These are phyloP conservation scores for Hipposideros larvatus DNA, from an alignment of 2,797 vertebrate genomes.

Conservation along the genomic window DNA sequence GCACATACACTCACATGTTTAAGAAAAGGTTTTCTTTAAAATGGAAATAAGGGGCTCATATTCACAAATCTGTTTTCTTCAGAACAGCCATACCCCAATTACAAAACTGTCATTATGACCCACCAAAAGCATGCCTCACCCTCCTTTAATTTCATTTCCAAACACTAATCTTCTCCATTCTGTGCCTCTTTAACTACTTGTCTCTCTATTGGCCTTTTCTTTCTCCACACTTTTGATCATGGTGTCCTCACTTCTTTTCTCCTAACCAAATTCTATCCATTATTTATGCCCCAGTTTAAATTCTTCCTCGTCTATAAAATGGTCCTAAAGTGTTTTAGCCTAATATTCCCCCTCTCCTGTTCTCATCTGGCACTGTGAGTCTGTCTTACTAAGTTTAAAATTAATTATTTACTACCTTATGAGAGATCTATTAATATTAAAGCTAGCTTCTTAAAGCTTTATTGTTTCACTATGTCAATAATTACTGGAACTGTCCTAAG, in stretches of 20 bases:
- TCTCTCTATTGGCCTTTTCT: neutral
- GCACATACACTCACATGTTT: neutral
- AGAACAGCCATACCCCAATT: neutral
- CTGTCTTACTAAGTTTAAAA: constrained; percentile 48
- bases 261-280: constrained; percentile 7
- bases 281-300: neutral
- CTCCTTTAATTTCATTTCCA: neutral
- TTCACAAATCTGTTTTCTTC: neutral
- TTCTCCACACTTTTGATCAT: neutral
- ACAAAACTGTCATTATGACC: neutral
- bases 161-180: neutral
- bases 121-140: neutral
- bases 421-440: constrained; percentile 13
- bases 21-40: neutral
- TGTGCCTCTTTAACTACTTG: neutral
- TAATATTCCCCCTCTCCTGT: neutral
- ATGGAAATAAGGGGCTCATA: neutral
- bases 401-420: constrained; percentile 27
- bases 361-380: neutral
- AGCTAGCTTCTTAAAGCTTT: neutral
- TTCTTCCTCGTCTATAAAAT: constrained; percentile 1
- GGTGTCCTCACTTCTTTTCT: neutral
- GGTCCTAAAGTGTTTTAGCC: neutral
- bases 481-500: neutral
- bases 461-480: neutral